Evolutionary conservation across 2,888 invertebrate species (phyloP).

Genomic region (Caenorhabditis virilis): DNA sequence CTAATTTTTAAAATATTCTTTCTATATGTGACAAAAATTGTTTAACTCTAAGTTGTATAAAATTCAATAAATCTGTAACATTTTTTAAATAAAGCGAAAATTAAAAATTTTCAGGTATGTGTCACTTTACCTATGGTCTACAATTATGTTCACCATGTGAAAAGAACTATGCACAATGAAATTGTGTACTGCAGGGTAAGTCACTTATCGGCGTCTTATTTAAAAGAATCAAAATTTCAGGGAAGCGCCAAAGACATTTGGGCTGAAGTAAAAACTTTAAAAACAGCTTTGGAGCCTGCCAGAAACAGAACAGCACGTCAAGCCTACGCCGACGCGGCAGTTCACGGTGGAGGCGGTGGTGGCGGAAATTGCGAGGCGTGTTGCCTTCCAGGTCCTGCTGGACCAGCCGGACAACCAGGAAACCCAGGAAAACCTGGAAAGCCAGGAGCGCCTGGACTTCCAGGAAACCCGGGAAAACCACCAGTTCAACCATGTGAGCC

Average conservation of each 20-base stretch:
- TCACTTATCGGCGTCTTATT: neutral
- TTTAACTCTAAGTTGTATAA: too few relatives aligned
- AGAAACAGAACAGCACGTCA: conserved; percentile 43
- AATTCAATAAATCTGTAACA: too few relatives aligned
- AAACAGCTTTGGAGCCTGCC: conserved; percentile 24
- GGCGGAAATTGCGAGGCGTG: conserved; percentile 36
- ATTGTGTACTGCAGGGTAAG: conserved; percentile 59
- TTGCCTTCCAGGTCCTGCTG: conserved; percentile 46
- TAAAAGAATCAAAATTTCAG: conserved; percentile 5
- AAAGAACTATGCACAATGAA: conserved; percentile 63
- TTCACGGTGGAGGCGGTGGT: conserved; percentile 15
- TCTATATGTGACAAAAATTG: too few relatives aligned
- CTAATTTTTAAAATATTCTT: neutral
- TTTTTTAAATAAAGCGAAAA: too few relatives aligned
- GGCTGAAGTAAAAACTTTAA: conserved; percentile 47
- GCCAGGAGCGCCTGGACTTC: conserved; percentile 49
- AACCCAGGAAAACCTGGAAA: conserved; percentile 56
- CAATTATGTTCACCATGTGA: conserved; percentile 65
- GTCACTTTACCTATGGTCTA: conserved; percentile 67
- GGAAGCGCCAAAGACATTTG: conserved; percentile 54
- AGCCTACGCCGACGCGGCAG: conserved; percentile 28
- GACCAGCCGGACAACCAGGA: conserved; percentile 47
- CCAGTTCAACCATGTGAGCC: conserved; percentile 53
- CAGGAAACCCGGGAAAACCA: conserved; percentile 56
- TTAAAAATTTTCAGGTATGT: conserved; percentile 26